Conservation (phyloP, 37 sponge, comb jelly and placozoan genomes). For the Eunapius fragilis region DNA sequence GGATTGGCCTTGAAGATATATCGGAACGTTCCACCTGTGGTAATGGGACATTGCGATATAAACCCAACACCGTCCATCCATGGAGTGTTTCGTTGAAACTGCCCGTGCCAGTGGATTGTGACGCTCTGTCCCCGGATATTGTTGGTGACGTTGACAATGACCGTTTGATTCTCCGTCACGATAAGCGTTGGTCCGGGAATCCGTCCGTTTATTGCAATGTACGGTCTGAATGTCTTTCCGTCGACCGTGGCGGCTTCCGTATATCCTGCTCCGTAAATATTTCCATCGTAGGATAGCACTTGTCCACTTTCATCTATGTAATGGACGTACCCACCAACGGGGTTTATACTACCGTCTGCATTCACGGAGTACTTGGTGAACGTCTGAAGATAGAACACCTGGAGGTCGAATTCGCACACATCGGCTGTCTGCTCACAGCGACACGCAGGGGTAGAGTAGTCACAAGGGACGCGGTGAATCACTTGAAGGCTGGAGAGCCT, state of each 20-base stretch:
- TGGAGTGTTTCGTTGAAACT: slow-evolving; percentile 66
- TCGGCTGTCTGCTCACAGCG: slow-evolving; percentile 23
- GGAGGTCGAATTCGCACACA: slow-evolving; percentile 35
- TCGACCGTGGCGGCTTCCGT: slow-evolving; percentile 57
- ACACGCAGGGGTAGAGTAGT: slow-evolving; percentile 16
- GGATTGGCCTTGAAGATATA: slow-evolving; percentile 61
- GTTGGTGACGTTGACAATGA: slow-evolving; percentile 68
- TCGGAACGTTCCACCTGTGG: slow-evolving; percentile 46
- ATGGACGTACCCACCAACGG: slow-evolving; percentile 9
- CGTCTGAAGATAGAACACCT: slow-evolving; percentile 28
- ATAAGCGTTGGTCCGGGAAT: slow-evolving; percentile 81
- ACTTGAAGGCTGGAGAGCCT: background rate
- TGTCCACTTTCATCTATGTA: background rate
- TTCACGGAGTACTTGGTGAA: slow-evolving; percentile 28
- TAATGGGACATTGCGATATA: slow-evolving; percentile 86
- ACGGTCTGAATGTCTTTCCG: slow-evolving; percentile 58
- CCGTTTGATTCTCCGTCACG: slow-evolving; percentile 30
- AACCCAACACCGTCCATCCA: slow-evolving; percentile 83
- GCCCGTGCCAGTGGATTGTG: slow-evolving; percentile 89
- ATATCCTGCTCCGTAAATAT: slow-evolving; percentile 18
- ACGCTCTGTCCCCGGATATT: slow-evolving; percentile 28
- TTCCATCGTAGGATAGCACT: background rate
- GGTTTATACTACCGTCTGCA: slow-evolving; percentile 4
- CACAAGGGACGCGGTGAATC: slow-evolving; percentile 5
- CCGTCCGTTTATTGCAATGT: slow-evolving; percentile 68